Base-by-base conservation (phyloP, 2,113 vertebrate species). In the Vicugna pacos region DNA sequence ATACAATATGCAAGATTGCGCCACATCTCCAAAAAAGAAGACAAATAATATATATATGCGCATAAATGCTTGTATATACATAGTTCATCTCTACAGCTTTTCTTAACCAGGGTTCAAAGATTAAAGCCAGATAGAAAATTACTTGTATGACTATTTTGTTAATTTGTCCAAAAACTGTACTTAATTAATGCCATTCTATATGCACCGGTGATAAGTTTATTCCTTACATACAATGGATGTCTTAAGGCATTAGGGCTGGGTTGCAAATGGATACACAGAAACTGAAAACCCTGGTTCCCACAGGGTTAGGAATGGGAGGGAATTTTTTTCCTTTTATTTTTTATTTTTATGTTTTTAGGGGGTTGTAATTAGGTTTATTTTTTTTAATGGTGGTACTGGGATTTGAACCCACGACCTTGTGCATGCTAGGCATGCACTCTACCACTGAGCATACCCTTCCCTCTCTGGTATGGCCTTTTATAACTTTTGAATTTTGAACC, bases 41-140 rank as follows among this genome's bases (percentile, higher is more conserved):
- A 70, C 58, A 52, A 88, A 69, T 76, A 69, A 73, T 60, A 73
- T 22, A 65, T n/a, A 62, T 30, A 94, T 11, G 69, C 12, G 30
- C 22, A 65, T n/a, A 89, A 9, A 6, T 89, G 56, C 56, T 76
- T 80, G 20, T 38, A 58, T 80, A 76, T 35, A 52, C 58, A 83
- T 48, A 64, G 32, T 95, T 91, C 84, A 58, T 80, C 79, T 94
- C 32, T 80, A 84, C 8, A 48, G 19, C 24, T 87, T 86, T 96
- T 85, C 56, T 93, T 54, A 93, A 86, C 22, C n/a, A 76, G 35
- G 12, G 30, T 88, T 96, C 46, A 87, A 32, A 90, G 52, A 95
- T 75, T 75, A 81, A 95, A 75, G 58, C 13, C 65, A 50, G 26
- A 24, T 54, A 54, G 35, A 90, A 85, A 80, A 62, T 80, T 72